Evolutionary conservation across 2,797 vertebrate species (phyloP), one percentile per base, ranked within the genome.

Genomic region (Acestrorhynchus altus): DNA sequence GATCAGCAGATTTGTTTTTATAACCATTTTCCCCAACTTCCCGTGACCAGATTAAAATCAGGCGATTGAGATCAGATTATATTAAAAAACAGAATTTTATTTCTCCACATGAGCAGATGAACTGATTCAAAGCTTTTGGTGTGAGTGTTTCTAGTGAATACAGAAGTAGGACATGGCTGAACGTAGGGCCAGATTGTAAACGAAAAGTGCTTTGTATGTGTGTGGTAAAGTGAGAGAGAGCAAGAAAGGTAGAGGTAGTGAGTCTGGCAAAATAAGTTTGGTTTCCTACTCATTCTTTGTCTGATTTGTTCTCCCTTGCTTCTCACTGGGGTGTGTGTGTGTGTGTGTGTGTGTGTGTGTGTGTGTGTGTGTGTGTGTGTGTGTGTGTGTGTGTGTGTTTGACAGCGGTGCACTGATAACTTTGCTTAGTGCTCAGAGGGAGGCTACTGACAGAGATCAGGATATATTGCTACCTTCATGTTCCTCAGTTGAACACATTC

Each of bases 381-480:
- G 57, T 73, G 40, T 80, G 59, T 74, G 52, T 61, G 49, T 83
- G 82, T 84, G 81, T 82, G 61, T 81, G 28, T 78, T 82, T 88
- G 83, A n/a, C 90, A 92, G 89, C 75, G 72, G 88, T 90, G 79
- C 83, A 88, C 85, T 90, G 90, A 92, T 91, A 91, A 91, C 90
- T 91, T 89, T 89, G 90, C 88, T 92, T 86, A 87, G 79, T 72
- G 79, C 87, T 92, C 89, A 90, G 89, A 86, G 86, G 86, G 87
- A 77, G 69, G 69, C 59, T 60, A 39, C 77, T 67, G 60, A 56
- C 68, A 39, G 47, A 80, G n/a, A 51, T 16, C 49, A 67, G 78
- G 67, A 61, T 72, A 77, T 52, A 81, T 72, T 35, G 39, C 69
- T 18, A 18, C 35, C 40, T 20, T 42, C 2, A 39, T 20, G 18